Base-by-base conservation (phyloP, 2,113 vertebrate genomes). In the Cariama cristata region DNA sequence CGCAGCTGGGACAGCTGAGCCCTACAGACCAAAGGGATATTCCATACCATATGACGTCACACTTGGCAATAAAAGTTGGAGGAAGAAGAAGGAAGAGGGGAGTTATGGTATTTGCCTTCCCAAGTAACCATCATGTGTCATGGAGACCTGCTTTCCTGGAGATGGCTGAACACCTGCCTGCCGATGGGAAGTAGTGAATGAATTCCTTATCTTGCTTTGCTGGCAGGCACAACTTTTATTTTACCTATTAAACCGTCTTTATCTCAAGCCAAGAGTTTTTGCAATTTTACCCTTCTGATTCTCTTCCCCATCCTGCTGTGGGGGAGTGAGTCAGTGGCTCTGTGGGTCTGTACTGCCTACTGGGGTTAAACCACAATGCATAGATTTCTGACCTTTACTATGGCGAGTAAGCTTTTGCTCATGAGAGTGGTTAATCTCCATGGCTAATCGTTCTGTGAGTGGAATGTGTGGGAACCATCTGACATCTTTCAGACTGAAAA, bases 61-160 rank as follows among this genome's bases (percentile, higher is more conserved):
- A 15, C 40, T 67, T 20, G 56, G 40, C 26, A 35, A 18, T 4
- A 11, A 47, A 66, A 67, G 24, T 6, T 66, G 24, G 24, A 15
- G 28, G 9, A 47, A 32, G 27, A 50, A 19, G 19, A 13, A 58
- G 12, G 11, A 77, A 24, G 19, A 12, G 19, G 33, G 9, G 6
- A 18, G 40, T 19, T 7, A 24, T 11, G 20, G 19, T 2, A 3
- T 63, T 55, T 72, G 28, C 47, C 56, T 72, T 72, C n/a, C 23
- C 27, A 56, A 42, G 58, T 40, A 16, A 28, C 8, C 0, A 0
- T 69, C 27, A 45, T 0, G 1, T 1, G 3, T 55, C n/a, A n/a
- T 35, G 52, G 14, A 81, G 23, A 14, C 19, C n/a, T n/a, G 55
- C 13, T 56, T 26, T 79, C 35, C 56, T 58, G 49, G 11, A 56